These are phyloP conservation scores for Morone chrysops DNA, from an alignment of 2,113 vertebrate genomes.

Conservation along the genomic window DNA sequence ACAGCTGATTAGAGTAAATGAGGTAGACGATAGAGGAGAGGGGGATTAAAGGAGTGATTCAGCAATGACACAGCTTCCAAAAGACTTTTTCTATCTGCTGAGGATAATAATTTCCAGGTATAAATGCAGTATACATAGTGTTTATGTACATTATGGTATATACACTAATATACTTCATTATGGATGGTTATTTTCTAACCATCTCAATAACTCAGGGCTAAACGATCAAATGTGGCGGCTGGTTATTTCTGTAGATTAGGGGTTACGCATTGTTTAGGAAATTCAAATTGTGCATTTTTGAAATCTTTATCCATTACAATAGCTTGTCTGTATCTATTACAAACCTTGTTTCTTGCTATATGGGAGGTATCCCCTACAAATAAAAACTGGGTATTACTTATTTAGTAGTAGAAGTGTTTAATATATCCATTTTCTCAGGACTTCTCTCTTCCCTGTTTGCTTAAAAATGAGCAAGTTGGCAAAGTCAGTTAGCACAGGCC, in stretches of 20 bases:
- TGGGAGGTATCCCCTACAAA: too few species aligned
- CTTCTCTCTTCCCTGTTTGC: too few species aligned
- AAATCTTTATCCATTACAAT: background rate
- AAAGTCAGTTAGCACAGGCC: background rate
- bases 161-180: too few species aligned
- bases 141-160: too few species aligned
- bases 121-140: background rate
- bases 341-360: background rate
- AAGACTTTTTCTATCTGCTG: background rate
- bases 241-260: background rate
- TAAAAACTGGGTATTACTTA: background rate
- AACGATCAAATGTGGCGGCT: background rate
- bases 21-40: background rate
- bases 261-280: background rate
- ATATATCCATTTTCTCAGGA: too few species aligned
- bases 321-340: background rate
- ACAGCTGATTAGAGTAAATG: background rate
- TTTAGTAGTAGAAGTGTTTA: too few species aligned
- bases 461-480: too few species aligned
- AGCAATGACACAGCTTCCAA: background rate
- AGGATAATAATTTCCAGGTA: background rate
- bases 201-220: background rate
- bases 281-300: background rate
- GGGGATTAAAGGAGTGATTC: background rate
- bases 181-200: constrained; percentile 1